phyloP scores from a whole-genome alignment of 2,888 invertebrate species.

The Parasteatoda lunata region DNA sequence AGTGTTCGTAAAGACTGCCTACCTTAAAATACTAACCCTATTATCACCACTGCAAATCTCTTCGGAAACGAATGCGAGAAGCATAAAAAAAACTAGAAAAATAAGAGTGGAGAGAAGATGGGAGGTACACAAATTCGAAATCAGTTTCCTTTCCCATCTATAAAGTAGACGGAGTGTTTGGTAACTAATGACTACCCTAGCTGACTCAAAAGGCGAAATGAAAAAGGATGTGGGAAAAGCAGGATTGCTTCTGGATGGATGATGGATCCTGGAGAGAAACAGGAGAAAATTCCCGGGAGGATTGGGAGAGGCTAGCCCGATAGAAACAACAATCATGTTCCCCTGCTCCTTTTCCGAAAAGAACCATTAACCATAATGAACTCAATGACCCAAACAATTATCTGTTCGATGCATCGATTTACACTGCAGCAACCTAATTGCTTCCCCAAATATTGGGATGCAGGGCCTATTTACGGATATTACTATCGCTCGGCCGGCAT shows the following conservation, averaged over 20 bases:
- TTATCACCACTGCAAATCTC: not conserved
- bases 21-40: not conserved
- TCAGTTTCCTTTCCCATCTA: not conserved
- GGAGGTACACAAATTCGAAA: not conserved
- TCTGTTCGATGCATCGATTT: conserved; percentile 59
- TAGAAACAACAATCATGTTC: conserved; percentile 21
- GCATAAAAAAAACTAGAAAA: not conserved
- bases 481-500: conserved; percentile 7
- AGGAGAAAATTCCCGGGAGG: not conserved
- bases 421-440: conserved; percentile 28
- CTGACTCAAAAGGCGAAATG: conserved; percentile 3
- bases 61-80: not conserved
- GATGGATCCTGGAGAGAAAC: not conserved
- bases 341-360: conserved; percentile 20
- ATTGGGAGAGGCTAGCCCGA: not conserved
- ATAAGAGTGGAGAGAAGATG: not conserved
- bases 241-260: not conserved
- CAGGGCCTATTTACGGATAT: conserved; percentile 42
- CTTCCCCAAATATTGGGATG: conserved; percentile 19
- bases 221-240: conserved; percentile 18
- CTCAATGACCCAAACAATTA: conserved; percentile 57
- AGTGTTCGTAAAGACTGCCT: not conserved
- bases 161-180: conserved; percentile 1
- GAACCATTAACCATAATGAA: conserved; percentile 55
- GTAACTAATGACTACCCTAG: conserved; percentile 11